Conservation (phyloP, 1,140 invertebrate species). For the Tetramorium alpestre region DNA sequence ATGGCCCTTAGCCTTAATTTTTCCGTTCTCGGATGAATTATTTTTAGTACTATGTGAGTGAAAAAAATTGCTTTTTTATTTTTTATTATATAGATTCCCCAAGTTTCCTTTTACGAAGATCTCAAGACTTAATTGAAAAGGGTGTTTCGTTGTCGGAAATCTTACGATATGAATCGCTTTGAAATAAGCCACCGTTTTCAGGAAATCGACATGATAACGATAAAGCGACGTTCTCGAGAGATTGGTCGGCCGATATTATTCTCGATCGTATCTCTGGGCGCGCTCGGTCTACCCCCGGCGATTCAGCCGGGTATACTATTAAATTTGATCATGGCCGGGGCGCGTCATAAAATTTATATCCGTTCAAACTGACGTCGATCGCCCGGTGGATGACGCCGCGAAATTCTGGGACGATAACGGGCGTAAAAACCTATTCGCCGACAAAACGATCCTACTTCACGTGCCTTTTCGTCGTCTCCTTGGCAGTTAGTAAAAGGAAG, state of each 20-base stretch:
- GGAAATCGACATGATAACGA: conserved; percentile 37
- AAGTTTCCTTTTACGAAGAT: neutral
- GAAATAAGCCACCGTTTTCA: conserved; percentile 10
- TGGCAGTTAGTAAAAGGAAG: neutral
- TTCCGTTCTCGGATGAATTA: neutral
- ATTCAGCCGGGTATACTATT: conserved; percentile 48
- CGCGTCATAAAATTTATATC: conserved; percentile 62
- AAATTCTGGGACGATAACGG: conserved; percentile 32
- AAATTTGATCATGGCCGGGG: conserved; percentile 48
- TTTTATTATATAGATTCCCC: neutral
- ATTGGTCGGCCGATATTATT: conserved; percentile 51
- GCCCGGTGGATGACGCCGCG: conserved; percentile 5
- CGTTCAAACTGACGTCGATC: conserved; percentile 46
- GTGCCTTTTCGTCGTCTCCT: neutral
- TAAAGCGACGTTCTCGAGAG: conserved; percentile 40
- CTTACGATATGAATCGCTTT: conserved; percentile 16
- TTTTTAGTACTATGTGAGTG: neutral
- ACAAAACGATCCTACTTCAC: neutral
- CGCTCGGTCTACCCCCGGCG: conserved; percentile 2
- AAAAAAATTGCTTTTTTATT: neutral
- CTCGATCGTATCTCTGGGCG: conserved; percentile 42
- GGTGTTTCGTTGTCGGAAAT: neutral
- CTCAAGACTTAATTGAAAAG: neutral
- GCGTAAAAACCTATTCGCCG: conserved; percentile 45
- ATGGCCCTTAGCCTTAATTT: neutral